Percentiles rank a stretch among this genome's conserved stretches.
Evolutionary conservation across 2,888 invertebrate species (phyloP).

Genomic region (Bruchidius siliquastri): DNA sequence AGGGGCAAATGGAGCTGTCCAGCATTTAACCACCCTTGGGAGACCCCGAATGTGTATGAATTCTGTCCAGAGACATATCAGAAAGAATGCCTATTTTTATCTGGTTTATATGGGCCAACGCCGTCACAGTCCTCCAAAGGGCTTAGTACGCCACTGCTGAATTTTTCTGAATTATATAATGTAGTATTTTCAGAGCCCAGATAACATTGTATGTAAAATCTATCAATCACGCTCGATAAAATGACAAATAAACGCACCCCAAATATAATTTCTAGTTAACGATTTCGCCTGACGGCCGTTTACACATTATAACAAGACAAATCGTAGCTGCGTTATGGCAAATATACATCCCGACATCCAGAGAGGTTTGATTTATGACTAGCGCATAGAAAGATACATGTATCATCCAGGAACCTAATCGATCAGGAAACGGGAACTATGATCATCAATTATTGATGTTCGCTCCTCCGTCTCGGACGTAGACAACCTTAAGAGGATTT

Average conservation of each 20-base stretch:
- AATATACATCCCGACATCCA: neutral
- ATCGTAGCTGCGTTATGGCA: neutral
- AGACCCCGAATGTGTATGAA: too few species aligned
- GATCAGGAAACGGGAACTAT: neutral
- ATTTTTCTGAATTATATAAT: too few species aligned
- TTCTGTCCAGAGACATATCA: too few species aligned
- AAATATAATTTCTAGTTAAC: neutral
- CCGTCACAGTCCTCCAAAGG: too few species aligned
- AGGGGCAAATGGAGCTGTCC: too few species aligned
- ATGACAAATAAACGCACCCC: neutral
- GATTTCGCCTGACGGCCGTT: neutral
- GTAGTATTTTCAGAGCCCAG: too few species aligned
- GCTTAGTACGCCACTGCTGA: too few species aligned
- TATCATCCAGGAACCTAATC: neutral
- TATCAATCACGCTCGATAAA: neutral
- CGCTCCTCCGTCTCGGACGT: neutral
- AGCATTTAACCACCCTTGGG: too few species aligned
- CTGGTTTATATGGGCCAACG: too few species aligned
- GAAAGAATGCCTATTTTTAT: too few species aligned
- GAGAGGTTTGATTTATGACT: neutral
- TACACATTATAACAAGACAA: neutral
- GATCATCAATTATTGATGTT: neutral
- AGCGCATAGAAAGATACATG: neutral
- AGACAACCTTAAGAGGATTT: neutral
- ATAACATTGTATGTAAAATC: neutral